Evolutionary conservation across 2,888 invertebrate genomes (phyloP), one percentile per base, ranked within the genome.

Genomic region (Folsomia manolachei): DNA sequence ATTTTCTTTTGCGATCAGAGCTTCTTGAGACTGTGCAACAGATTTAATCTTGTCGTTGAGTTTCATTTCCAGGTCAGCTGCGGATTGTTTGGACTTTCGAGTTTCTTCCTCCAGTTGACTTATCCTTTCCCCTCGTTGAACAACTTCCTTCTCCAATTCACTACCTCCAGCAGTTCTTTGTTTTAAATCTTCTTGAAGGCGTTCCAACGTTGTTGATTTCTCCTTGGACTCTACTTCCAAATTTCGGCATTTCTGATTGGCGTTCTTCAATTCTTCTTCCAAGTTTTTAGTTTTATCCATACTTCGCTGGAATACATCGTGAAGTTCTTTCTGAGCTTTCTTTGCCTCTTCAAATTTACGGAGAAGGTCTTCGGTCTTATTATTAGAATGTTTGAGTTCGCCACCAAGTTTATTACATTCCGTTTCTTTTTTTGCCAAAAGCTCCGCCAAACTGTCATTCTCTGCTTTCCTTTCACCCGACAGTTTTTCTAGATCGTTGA

Each of bases 251-350:
- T 76, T 75, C 4, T 82, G 73, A 56, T 76, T 75, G 7, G 82
- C 27, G 1, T 75, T 56, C 53, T 76, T 78, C 9, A 86, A 83
- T 75, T 85, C 82, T 56, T 82, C 82, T 81, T 86, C 86, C 72
- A 83, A 84, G 66, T 83, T 84, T 2, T 84, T 83, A 80, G 84
- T 81, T 39, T 14, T 39, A 4, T 39, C 7, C 39, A 39, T 9
- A 14, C 14, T 39, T 75, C 84, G 84, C 69, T 79, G 77, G 39
- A 81, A 78, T 75, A 83, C 82, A 11, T 75, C 73, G 81, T 85
- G 85, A 21, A 84, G 80, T 74, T 85, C 84, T 78, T 84, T 84
- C 1, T 85, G 78, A 82, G 85, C 85, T 69, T 79, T 82, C 75
- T 86, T 84, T 21, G 83, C 81, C 26, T 83, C 81, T 76, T 85